Base-by-base conservation (phyloP, 92 coral and sea anemone genomes). In the Epizoanthus stellaris region DNA sequence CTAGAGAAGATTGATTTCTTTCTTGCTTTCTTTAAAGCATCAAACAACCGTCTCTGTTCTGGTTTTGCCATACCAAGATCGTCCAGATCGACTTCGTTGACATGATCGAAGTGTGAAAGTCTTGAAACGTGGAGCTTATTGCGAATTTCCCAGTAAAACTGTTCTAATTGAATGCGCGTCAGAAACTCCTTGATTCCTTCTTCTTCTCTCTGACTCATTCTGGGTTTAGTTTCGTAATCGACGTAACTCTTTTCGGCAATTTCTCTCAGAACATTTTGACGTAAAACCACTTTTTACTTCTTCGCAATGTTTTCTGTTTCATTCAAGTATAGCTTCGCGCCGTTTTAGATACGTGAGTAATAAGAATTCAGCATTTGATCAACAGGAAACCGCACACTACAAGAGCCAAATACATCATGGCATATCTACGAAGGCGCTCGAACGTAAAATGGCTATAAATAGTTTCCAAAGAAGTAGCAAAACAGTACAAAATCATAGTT, bases 31-130 rank as follows among this genome's bases (percentile, higher is more conserved):
- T 93, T 97, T 11, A 97, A 59, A 56, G 99, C 97, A 34, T 97
- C 98, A 57, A 91, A 89, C 40, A 97, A 81, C 38, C 99, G 89
- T 73, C 99, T 67, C 83, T 94, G 97, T 56, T 94, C 99, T 3
- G 99, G 99, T 80, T 95, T 97, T 20, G 99, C 93, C 98, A 97
- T 93, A 10, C 96, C 95, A n/a, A 97, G 87, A 36, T 80, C 95
- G 63, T 88, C 90, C 6, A 97, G 86, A 82, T 97, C 99, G 13
- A 80, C 75, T 56, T 91, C 98, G 8, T 93, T 90, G 61, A 97
- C 99, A 86, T 97, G 98, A 23, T 94, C 94, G 65, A 97, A 97
- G 83, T 97, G 99, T 11, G 88, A 87, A 11, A 97, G 85, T 4
- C 94, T 86, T 2, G 94, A 93, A 8, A 97, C 86, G 75, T 97